These are phyloP conservation scores for Symphodus melops DNA, from an alignment of 2,113 vertebrate species.

Conservation along the genomic window DNA sequence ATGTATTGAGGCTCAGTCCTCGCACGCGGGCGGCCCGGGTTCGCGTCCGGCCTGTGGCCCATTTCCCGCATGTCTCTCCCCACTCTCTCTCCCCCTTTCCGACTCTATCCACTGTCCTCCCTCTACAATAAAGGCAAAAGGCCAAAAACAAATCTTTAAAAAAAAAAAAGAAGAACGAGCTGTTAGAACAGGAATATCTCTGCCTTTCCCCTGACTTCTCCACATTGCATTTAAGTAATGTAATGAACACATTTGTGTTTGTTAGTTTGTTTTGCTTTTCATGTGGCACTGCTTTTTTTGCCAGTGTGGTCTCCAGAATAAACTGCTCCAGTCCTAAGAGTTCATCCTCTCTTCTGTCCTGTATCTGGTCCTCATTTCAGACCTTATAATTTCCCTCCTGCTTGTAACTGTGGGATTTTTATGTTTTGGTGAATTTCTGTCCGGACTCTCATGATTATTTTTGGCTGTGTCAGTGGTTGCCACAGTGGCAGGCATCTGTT, in stretches of 20 bases:
- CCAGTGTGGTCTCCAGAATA: slow-evolving; percentile 37
- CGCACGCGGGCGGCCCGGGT: too few species aligned
- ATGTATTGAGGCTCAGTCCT: too few species aligned
- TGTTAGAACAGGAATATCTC: slow-evolving; percentile 48
- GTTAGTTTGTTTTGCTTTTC: slow-evolving; percentile 64
- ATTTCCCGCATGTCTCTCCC: too few species aligned
- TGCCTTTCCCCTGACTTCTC: slow-evolving; percentile 17
- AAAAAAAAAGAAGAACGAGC: slow-evolving; percentile 41
- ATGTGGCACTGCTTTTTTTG: slow-evolving; percentile 54
- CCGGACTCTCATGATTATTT: slow-evolving; percentile 65
- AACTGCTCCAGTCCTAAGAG: neutral
- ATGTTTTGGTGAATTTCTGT: slow-evolving; percentile 63
- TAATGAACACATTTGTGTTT: too few species aligned
- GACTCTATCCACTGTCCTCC: too few species aligned
- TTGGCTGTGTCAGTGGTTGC: slow-evolving; percentile 75
- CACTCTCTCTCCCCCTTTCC: too few species aligned
- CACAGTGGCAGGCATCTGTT: slow-evolving; percentile 77
- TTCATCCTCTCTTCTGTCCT: slow-evolving; percentile 19
- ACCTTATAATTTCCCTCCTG: slow-evolving; percentile 75
- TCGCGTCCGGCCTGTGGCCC: too few species aligned
- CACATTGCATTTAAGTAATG: neutral
- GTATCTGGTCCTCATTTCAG: slow-evolving; percentile 76
- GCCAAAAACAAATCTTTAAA: too few species aligned
- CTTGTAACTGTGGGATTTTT: slow-evolving; percentile 72
- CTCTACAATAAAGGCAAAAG: too few species aligned